These are phyloP conservation scores for Aphidius colemani DNA, from an alignment of 2,888 invertebrate species.

Conservation along the genomic window DNA sequence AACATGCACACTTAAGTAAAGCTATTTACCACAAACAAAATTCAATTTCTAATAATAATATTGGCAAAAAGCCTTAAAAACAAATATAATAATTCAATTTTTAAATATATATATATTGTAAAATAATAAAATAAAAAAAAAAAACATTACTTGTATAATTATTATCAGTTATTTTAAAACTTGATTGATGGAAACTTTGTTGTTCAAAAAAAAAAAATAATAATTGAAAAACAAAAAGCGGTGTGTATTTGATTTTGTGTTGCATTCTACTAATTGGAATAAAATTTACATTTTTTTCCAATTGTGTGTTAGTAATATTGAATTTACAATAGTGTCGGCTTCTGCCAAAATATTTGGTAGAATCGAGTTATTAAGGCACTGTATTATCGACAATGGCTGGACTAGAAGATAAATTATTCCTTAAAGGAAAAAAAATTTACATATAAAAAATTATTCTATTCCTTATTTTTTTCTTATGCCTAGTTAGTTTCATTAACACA, in stretches of 20 bases:
- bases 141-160: not conserved
- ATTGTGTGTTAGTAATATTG: slow-evolving; percentile 2
- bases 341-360: too few relatives aligned
- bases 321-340: not conserved
- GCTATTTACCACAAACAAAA: not conserved
- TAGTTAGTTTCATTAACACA: too few relatives aligned
- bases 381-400: slow-evolving; percentile 59
- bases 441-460: slow-evolving; percentile 11
- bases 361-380: slow-evolving; percentile 59
- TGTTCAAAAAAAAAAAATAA: not conserved
- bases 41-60: slow-evolving; percentile 8
- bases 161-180: not conserved
- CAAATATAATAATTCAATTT: slow-evolving; percentile 2
- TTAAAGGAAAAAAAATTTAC: slow-evolving; percentile 7
- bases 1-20: too few relatives aligned
- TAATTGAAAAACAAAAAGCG: not conserved
- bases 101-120: slow-evolving; percentile 8
- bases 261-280: not conserved
- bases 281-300: not conserved
- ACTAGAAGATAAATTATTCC: slow-evolving; percentile 59
- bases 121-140: slow-evolving; percentile 12
- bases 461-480: not conserved
- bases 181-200: not conserved
- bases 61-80: not conserved
- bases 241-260: too few relatives aligned